These are phyloP conservation scores for Onychomys arenicola DNA, from an alignment of 2,797 vertebrate genomes.

Conservation along the genomic window DNA sequence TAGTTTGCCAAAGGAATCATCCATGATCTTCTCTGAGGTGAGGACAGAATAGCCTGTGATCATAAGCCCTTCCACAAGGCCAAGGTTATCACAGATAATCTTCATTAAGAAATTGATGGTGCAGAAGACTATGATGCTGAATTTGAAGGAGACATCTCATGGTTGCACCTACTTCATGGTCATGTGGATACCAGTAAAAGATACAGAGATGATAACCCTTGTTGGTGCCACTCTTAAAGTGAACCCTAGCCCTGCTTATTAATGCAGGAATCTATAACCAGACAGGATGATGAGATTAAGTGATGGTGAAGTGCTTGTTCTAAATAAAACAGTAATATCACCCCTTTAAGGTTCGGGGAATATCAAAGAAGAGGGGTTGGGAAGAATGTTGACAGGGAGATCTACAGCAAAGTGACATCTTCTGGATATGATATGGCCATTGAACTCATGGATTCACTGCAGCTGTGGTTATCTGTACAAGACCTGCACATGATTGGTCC, in stretches of 20 bases:
- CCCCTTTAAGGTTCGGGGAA: neutral
- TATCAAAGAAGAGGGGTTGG: neutral
- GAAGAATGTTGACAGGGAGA: neutral
- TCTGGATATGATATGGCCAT: neutral
- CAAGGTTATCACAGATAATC: neutral
- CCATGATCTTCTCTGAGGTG: constrained; percentile 93
- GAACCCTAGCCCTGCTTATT: neutral
- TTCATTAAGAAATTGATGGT: neutral
- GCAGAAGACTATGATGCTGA: neutral
- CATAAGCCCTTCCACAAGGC: neutral
- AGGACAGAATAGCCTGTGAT: constrained; percentile 87
- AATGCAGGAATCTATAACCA: neutral
- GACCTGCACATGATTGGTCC: neutral
- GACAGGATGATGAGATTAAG: neutral
- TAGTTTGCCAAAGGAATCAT: constrained; percentile 86
- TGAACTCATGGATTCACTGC: neutral
- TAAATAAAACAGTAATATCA: neutral
- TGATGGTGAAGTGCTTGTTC: neutral
- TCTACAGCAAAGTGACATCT: neutral
- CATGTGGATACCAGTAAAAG: neutral
- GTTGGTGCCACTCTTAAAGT: neutral
- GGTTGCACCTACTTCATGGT: neutral
- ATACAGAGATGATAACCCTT: neutral
- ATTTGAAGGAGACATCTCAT: neutral
- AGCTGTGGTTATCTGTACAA: neutral